A percentile compares a stretch with the other conserved stretches of the same genome.
These are phyloP conservation scores for Fistularia commersonii DNA, from an alignment of 2,797 vertebrate species.

Conservation along the genomic window DNA sequence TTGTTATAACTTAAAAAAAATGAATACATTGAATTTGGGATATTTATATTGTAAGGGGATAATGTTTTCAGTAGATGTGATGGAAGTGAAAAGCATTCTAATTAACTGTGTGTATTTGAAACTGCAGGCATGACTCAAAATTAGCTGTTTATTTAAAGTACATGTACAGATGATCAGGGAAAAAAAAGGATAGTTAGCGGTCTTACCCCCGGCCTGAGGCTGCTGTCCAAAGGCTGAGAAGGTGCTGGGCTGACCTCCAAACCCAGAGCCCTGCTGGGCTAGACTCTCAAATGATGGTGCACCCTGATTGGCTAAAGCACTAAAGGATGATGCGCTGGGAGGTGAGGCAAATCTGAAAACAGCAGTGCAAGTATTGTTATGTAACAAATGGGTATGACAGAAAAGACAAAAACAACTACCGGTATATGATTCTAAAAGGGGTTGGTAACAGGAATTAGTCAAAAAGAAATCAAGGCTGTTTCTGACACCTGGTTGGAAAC, in stretches of 20 bases:
- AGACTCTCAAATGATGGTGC: constrained; percentile 82
- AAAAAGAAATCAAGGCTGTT: too few relatives aligned
- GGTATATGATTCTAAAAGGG: too few relatives aligned
- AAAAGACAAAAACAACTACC: too few relatives aligned
- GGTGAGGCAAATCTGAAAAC: constrained; percentile 69
- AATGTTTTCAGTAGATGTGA: too few relatives aligned
- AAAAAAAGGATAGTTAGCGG: constrained; percentile 5
- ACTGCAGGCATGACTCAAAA: too few relatives aligned
- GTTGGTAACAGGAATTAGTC: too few relatives aligned
- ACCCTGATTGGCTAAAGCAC: constrained; percentile 82
- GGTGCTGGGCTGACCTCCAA: constrained; percentile 77
- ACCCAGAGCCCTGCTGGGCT: constrained; percentile 79
- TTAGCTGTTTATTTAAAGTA: background rate
- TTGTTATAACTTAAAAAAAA: too few relatives aligned
- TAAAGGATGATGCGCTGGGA: constrained; percentile 76
- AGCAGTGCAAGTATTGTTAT: background rate
- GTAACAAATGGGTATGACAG: constrained; percentile 2
- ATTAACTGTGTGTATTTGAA: too few relatives aligned
- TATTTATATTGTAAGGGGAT: too few relatives aligned
- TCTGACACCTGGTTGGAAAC: too few relatives aligned
- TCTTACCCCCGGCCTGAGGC: constrained; percentile 69
- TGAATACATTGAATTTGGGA: too few relatives aligned
- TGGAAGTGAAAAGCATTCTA: too few relatives aligned
- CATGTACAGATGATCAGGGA: constrained; percentile 2
- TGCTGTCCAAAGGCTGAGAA: constrained; percentile 86